Conservation (phyloP, 2,113 vertebrate genomes). For the Nannospalax galili region DNA sequence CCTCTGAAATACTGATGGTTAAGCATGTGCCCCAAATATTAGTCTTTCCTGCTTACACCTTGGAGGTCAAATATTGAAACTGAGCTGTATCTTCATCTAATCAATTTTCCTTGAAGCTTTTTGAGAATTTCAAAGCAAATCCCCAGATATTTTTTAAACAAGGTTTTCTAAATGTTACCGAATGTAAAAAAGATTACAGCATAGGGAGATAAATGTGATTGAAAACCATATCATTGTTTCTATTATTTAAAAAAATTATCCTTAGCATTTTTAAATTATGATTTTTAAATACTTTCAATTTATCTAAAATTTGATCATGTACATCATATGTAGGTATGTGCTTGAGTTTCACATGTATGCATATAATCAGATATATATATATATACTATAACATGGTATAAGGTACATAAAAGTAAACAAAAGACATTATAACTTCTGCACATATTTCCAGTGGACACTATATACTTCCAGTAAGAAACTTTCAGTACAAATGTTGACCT, state of each 20-base stretch:
- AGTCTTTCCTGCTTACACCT: background rate
- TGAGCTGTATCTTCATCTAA: background rate
- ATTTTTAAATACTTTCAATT: background rate
- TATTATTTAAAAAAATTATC: background rate
- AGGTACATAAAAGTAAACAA: background rate
- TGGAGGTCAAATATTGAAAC: background rate
- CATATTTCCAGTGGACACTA: background rate
- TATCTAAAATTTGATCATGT: background rate
- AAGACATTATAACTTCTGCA: background rate
- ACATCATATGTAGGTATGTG: background rate
- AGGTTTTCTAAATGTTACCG: background rate
- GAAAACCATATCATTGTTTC: background rate
- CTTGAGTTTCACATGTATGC: background rate
- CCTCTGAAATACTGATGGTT: background rate
- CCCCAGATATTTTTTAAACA: background rate
- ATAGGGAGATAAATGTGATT: background rate
- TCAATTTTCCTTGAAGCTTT: background rate
- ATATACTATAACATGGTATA: background rate
- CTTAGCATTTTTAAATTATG: background rate
- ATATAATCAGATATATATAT: background rate
- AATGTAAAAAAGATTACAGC: background rate
- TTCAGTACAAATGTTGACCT: constrained; percentile 35
- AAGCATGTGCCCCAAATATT: background rate
- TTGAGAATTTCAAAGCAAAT: background rate
- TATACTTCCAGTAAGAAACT: background rate